Evolutionary conservation across 2,797 vertebrate species (phyloP).

Genomic region (Gymnothorax reevesii): DNA sequence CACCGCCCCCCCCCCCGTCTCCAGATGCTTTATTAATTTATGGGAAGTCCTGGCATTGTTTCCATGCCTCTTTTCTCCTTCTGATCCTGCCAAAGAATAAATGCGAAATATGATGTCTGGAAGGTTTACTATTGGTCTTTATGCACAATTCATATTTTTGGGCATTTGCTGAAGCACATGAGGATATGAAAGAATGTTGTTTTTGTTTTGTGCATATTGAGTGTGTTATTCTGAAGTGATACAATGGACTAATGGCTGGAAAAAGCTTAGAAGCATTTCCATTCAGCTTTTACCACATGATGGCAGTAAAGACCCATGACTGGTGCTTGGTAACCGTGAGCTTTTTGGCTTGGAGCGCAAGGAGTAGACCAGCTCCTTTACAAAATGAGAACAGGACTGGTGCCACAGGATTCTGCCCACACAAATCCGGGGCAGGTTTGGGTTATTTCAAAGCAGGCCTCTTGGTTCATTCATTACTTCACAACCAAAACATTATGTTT

Average conservation of each 20-base stretch:
- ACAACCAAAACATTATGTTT: not conserved
- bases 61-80: too few relatives aligned
- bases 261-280: not conserved
- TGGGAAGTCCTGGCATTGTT: too few relatives aligned
- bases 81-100: too few relatives aligned
- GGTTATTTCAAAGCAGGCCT: not conserved
- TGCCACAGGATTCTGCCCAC: not conserved
- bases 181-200: not conserved
- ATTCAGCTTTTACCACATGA: conserved; percentile 58
- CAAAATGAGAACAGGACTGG: not conserved
- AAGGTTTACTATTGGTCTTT: not conserved
- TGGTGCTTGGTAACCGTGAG: not conserved
- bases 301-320: conserved; percentile 62
- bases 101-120: too few relatives aligned
- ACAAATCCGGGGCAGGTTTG: not conserved
- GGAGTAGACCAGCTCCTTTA: not conserved
- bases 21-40: too few relatives aligned
- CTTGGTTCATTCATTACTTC: not conserved
- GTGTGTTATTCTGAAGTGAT: conserved; percentile 15
- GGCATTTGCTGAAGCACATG: not conserved
- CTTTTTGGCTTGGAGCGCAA: not conserved
- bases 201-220: not conserved
- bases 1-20: too few relatives aligned
- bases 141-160: not conserved
- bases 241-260: too few relatives aligned